Base-by-base conservation (phyloP, 2,797 vertebrate species). In the Schizopygopsis malacanthus region DNA sequence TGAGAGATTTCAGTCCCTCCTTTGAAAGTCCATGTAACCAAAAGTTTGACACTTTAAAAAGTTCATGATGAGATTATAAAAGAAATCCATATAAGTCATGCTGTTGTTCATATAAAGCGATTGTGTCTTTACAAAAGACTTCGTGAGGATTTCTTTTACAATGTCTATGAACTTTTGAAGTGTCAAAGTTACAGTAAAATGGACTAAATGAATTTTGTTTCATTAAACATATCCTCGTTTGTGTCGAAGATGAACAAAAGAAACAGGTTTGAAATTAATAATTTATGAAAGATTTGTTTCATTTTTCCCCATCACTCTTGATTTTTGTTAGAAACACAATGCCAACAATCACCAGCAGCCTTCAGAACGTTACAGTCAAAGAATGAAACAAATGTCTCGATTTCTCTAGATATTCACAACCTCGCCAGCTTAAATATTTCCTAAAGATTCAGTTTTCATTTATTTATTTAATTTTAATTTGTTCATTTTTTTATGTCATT, bases 281-380 rank as follows among this genome's bases (percentile, higher is more conserved):
- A 56, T 7, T 56, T 18, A 76, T 73, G 72, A 22, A 9, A 11
- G 45, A 52, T 18, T 12, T 50, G 16, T 54, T 47, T 20, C 41
- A 47, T 9, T 6, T 25, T 22, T 71, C 39, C 47, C 16, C 13
- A 4, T 65, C 11, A 67, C 37, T 54, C 54, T 79, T 8, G 22
- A 61, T 22, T 41, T 9, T 18, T 54, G n/a, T n/a, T 61, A 39
- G 12, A 43, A 61, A 61, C 37, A 18, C 77, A 45, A 56, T 45
- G 77, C 22, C 28, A 65, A 80, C 81, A 85, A 88, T 83, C 87
- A 89, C 87, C 83, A 89, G 85, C 85, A 87, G 85, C 82, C 85
- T 88, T 84, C 78, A 70, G 52, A 82, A 69, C 43, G 47, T 77
- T 63, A 25, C 47, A 81, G 25, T 69, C 41, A 33, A 50, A 28